A percentile compares a stretch with the other conserved stretches of the same genome.
These are phyloP conservation scores for Sminthurides bifidus DNA, from an alignment of 1,140 invertebrate genomes.

Conservation along the genomic window DNA sequence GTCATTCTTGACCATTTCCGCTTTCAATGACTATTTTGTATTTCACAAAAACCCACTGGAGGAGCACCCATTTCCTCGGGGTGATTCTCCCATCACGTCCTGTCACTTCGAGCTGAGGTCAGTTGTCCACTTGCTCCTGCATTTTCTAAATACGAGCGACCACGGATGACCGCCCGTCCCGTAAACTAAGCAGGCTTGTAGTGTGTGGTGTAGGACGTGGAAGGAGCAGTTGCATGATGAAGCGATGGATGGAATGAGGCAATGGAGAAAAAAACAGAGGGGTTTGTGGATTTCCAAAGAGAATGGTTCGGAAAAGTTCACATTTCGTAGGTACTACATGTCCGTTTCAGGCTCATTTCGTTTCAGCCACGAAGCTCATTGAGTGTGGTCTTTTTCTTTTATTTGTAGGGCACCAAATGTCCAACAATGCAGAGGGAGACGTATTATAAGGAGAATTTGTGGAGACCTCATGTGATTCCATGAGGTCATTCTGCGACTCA, in stretches of 20 bases:
- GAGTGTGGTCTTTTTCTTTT: constrained; percentile 7
- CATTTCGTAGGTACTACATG: neutral
- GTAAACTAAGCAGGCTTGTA: neutral
- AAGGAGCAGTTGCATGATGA: neutral
- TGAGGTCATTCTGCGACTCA: constrained; percentile 1
- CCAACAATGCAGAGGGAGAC: constrained; percentile 30
- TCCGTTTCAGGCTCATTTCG: neutral
- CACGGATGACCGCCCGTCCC: neutral
- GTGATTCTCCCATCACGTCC: constrained; percentile 5
- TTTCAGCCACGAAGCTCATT: too few species aligned
- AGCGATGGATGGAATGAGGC: too few species aligned
- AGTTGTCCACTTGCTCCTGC: neutral
- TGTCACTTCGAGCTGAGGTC: too few species aligned
- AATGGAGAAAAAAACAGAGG: too few species aligned
- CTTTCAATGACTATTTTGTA: constrained; percentile 30
- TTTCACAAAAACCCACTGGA: constrained; percentile 13
- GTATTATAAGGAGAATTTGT: constrained; percentile 31
- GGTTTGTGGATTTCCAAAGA: too few species aligned
- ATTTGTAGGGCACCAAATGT: constrained; percentile 30
- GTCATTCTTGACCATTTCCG: constrained; percentile 32
- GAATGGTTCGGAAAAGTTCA: too few species aligned
- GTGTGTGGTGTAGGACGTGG: neutral
- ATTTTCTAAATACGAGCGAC: neutral
- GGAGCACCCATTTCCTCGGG: constrained; percentile 14
- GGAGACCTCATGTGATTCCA: constrained; percentile 24